Evolutionary conservation across 2,113 vertebrate species (phyloP), one percentile per base, ranked within the genome.

Genomic region (Garra rufa): DNA sequence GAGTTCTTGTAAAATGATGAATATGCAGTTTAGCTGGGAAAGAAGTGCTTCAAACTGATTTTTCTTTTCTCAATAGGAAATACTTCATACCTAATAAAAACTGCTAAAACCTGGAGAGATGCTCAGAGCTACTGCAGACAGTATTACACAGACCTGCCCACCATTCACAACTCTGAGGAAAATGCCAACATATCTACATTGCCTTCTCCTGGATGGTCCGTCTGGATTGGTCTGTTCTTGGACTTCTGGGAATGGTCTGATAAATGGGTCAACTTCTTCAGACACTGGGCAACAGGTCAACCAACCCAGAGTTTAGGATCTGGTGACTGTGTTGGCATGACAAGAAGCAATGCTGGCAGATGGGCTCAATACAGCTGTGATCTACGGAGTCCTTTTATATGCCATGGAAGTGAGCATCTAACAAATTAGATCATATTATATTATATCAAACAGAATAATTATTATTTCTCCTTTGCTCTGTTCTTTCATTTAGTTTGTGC

Each of bases 201-300:
- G 30, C 10, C 13, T 57, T n/a, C 9, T 0, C 4, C 6, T n/a
- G 6, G 15, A 1, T 19, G 4, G 1, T n/a, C 2, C 3, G 1
- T 77, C 34, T 86, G 79, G 79, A 76, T 86, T 3, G 85, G 85
- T 26, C 50, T 86, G 61, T 86, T 86, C 17, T 6, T 26, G 41
- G 80, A 86, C 69, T 9, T 15, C 19, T 85, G 85, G 85, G 17
- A n/a, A 19, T 85, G 79, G 71, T 82, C 78, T 76, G 79, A 85
- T 6, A 2, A 46, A 21, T 10, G 57, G 15, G 34, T 4, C 7
- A n/a, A 15, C 1, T 76, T 34, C 43, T 85, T 70, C 15, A 75
- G 80, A 57, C n/a, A 77, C 61, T 86, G 85, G 85, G 48, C 15
- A 57, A 2, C 28, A 67, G 79, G 43, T 28, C 65, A 82, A 65